Conservation (phyloP, 2,797 vertebrate genomes). For the Myoxocephalus aenaeus region DNA sequence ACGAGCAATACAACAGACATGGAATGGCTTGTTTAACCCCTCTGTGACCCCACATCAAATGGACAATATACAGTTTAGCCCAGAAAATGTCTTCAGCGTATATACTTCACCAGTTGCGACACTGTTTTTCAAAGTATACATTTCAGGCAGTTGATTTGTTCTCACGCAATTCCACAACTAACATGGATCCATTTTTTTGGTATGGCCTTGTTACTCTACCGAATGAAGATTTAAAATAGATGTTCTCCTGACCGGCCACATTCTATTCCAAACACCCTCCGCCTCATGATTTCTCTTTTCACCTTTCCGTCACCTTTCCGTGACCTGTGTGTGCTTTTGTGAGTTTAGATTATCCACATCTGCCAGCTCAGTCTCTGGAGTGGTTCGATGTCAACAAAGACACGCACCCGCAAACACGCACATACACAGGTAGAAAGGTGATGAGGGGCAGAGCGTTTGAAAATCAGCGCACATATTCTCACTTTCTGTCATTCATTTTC, state of each 20-base stretch:
- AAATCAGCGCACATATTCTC: slow-evolving; percentile 39
- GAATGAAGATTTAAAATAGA: slow-evolving; percentile 12
- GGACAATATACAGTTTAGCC: slow-evolving; percentile 11
- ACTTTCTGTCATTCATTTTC: slow-evolving; percentile 29
- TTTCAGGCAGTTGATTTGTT: slow-evolving; percentile 33
- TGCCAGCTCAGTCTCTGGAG: slow-evolving; percentile 30
- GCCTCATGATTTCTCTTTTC: slow-evolving; percentile 30
- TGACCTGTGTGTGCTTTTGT: slow-evolving; percentile 40
- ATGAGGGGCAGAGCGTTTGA: slow-evolving; percentile 25
- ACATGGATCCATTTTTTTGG: neutral
- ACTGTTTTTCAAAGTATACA: neutral
- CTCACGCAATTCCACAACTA: slow-evolving; percentile 11
- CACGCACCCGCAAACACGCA: neutral
- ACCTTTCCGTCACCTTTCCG: slow-evolving; percentile 49
- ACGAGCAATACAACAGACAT: slow-evolving; percentile 19
- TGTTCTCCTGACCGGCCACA: slow-evolving; percentile 12
- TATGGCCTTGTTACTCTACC: slow-evolving; percentile 26
- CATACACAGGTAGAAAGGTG: slow-evolving; percentile 13
- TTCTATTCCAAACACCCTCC: slow-evolving; percentile 32
- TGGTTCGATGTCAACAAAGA: slow-evolving; percentile 38
- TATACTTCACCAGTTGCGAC: neutral
- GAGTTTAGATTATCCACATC: slow-evolving; percentile 44
- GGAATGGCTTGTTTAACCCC: slow-evolving; percentile 60
- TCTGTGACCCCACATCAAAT: slow-evolving; percentile 41
- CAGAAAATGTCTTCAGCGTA: slow-evolving; percentile 29